phyloP scores from a whole-genome alignment of 2,113 vertebrate genomes.

The Laterallus jamaicensis region DNA sequence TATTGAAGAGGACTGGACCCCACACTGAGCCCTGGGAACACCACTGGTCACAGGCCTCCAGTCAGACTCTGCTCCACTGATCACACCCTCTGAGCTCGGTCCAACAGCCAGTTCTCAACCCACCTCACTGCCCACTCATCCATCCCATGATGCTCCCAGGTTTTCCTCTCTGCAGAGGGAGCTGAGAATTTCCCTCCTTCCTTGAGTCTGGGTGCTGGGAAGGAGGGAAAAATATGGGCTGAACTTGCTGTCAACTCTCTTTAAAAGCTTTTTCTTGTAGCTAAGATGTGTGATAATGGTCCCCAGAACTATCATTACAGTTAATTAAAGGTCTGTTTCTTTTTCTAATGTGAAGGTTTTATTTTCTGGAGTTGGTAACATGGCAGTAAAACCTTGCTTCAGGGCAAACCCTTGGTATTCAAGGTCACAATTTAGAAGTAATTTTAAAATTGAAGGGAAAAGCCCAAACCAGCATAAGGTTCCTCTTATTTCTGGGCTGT shows the following conservation, averaged over 20 bases:
- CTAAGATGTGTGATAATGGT: constrained; percentile 33
- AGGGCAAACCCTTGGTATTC: constrained; percentile 30
- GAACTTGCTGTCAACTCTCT: constrained; percentile 43
- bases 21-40: no score
- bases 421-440: constrained; percentile 51
- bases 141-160: not conserved
- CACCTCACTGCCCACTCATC: no score
- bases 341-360: constrained; percentile 31
- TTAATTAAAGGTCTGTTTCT: constrained; percentile 68
- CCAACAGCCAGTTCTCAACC: no score
- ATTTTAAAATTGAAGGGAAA: constrained; percentile 37
- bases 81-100: no score
- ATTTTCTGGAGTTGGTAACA: constrained; percentile 32
- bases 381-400: constrained; percentile 34
- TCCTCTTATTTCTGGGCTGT: not conserved
- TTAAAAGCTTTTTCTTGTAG: constrained; percentile 31
- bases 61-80: no score
- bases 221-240: constrained; percentile 10
- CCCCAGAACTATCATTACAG: constrained; percentile 58
- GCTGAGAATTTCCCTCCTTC: not conserved
- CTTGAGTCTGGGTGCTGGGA: not conserved
- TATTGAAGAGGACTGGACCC: no score
- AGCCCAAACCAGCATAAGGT: not conserved
- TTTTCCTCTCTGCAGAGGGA: not conserved
- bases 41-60: no score